Base-by-base conservation (phyloP, 2,113 vertebrate species). In the Phoenicopterus ruber region DNA sequence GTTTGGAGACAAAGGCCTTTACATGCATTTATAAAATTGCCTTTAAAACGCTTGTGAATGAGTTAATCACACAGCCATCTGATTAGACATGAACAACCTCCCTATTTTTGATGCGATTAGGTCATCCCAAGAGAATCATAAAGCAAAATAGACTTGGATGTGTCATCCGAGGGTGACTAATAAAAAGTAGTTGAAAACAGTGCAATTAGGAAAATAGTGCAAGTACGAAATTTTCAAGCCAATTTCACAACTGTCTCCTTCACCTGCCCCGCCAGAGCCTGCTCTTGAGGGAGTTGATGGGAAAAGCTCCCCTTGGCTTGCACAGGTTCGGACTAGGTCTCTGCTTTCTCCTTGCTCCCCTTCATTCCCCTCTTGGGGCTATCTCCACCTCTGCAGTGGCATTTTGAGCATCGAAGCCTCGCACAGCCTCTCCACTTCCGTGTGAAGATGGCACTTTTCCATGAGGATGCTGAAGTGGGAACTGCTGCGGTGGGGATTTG, bases 1-100 rank as follows among this genome's bases (percentile, higher is more conserved):
- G 95, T 95, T 95, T 79, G 74, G 92, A 97, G 94, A 97, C 95
- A 96, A 97, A 96, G 95, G 92, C 94, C 94, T 96, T 97, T 93
- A 96, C 77, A 97, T 93, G 59, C 93, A 86, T 95, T 97, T 96
- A 96, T 94, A 92, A 95, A 96, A 94, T 92, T 93, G 92, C 81
- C 83, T 96, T 94, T 94, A 93, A 96, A 95, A 88, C 72, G 84
- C 86, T 82, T 92, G 71, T 94, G 90, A 92, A 96, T 96, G 94
- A 96, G 88, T 95, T 95, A 96, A 90, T 97, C 96, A 94, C 86
- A 82, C 58, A 94, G 78, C 73, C 83, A 95, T 96, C 92, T 85
- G 86, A 96, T 97, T 54, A 97, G 86, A 88, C 80, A 91, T 77
- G 77, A 90, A 92, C 86, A 74, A 66, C 83, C 91, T 91, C 84